These are phyloP conservation scores for Eupithecia tripunctaria DNA, from an alignment of 2,888 invertebrate genomes.

Conservation along the genomic window DNA sequence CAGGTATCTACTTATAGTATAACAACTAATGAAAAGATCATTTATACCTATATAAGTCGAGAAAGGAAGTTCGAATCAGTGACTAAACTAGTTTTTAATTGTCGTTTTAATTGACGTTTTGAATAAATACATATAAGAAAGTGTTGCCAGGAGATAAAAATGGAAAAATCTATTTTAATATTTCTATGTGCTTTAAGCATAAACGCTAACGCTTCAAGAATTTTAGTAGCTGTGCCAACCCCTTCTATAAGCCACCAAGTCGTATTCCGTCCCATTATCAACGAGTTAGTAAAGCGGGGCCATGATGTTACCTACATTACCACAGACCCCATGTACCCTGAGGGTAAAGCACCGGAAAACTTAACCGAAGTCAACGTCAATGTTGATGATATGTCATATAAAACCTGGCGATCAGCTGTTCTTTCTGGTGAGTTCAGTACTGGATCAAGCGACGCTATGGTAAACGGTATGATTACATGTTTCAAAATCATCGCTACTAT, in stretches of 20 bases:
- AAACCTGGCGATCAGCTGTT: slow-evolving; percentile 42
- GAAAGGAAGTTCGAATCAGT: no score
- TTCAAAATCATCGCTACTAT: not conserved
- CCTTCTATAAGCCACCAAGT: slow-evolving; percentile 78
- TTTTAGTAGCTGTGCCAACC: slow-evolving; percentile 58
- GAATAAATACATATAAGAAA: no score
- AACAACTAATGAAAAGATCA: no score
- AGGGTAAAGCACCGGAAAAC: slow-evolving; percentile 57
- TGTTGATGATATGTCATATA: slow-evolving; percentile 51
- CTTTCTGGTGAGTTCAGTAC: slow-evolving; percentile 21
- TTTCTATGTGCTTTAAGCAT: not conserved
- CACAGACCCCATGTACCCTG: slow-evolving; percentile 63
- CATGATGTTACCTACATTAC: slow-evolving; percentile 75
- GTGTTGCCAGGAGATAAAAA: no score
- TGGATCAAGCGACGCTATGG: slow-evolving; percentile 17
- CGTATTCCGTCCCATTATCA: slow-evolving; percentile 64
- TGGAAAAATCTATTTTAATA: not conserved
- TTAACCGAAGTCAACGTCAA: slow-evolving; percentile 62
- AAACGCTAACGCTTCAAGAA: slow-evolving; percentile 17
- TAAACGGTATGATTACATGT: not conserved
- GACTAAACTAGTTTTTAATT: no score
- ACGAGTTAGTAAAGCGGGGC: slow-evolving; percentile 69
- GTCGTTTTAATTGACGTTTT: no score
- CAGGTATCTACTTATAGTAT: no score
- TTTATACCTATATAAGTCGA: no score